phyloP scores from a whole-genome alignment of 2,113 vertebrate species.

The Corythornis vintsioides region DNA sequence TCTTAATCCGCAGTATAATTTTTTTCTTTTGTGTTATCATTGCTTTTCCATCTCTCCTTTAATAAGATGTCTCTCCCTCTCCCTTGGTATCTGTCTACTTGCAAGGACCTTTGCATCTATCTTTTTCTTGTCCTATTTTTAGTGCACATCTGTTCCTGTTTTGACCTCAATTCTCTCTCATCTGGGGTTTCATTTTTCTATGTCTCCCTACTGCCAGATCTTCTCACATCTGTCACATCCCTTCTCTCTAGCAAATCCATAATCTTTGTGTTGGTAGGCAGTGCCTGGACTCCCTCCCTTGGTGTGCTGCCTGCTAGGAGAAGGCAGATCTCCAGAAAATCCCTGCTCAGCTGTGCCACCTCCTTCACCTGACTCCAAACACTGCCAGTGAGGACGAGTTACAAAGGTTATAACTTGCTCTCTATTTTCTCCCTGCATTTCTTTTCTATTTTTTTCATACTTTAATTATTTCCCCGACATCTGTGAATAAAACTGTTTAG shows the following conservation, averaged over 20 bases:
- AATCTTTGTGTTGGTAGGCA: not conserved
- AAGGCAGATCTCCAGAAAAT: not conserved
- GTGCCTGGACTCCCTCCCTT: not conserved
- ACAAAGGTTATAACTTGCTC: not conserved
- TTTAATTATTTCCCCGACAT: not conserved
- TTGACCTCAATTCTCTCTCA: slow-evolving; percentile 53
- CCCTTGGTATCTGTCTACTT: not conserved
- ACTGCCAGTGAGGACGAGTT: accelerated
- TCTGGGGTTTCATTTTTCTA: slow-evolving; percentile 13
- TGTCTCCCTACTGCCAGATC: not conserved
- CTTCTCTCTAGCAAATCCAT: not conserved
- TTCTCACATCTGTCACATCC: not conserved
- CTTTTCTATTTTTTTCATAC: not conserved
- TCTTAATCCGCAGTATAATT: not conserved
- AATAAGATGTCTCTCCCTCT: slow-evolving; percentile 27
- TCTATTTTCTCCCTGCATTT: not conserved
- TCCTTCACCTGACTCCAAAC: not conserved
- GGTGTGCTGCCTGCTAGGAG: not conserved
- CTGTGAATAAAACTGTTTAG: not conserved
- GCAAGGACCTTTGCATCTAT: slow-evolving; percentile 29
- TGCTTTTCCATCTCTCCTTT: slow-evolving; percentile 33
- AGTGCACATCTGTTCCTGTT: slow-evolving; percentile 48
- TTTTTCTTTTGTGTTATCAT: not conserved
- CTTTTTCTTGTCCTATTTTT: slow-evolving; percentile 36
- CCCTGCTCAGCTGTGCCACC: not conserved